Base-by-base conservation (phyloP, 2,888 invertebrate genomes). In the Agrotis clavis region DNA sequence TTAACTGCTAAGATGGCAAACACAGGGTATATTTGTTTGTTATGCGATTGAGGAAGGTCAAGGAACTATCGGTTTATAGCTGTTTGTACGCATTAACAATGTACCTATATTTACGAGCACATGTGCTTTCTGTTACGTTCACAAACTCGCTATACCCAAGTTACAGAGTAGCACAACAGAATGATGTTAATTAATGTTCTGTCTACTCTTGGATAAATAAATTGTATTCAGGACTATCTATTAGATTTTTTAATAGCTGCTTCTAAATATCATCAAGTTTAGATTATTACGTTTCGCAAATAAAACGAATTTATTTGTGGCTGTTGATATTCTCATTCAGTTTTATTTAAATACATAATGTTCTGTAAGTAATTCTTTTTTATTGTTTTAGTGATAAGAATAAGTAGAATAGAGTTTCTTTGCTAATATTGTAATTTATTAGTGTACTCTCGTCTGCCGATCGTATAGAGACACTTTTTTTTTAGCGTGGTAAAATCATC, bases 261-360 rank as follows among this genome's bases (percentile, higher is more conserved):
- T 54, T 13, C 18, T 1, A 16, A 69, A 21, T 53, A 47, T 47
- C 14, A 47, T 19, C n/a, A 47, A 47, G 3, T 57, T 21, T 16
- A 35, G 19, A 19, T 7, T n/a, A 59, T 48, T 72, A 56, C 18
- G 61, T 48, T 14, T 50, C 25, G 25, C 41, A 50, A 60, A 13
- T 73, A 41, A 70, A 73, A 60, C 19, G 21, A 19, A 41, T 50
- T 50, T 61, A 48, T 19, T 70, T 21, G 14, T 73, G 16, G 16
- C 47, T 41, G 4, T 59, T 48, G 16, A 41, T 21, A 57, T 59
- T 72, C n/a, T 48, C 35, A 48, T 57, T 21, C n/a, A 54, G n/a
- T 56, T 54, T 71, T 54, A 69, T 54, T 7, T 30, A 4, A 45
- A 51, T 45, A 41, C 16, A 3, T n/a, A 21, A 25, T 25, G 14